A percentile compares a stretch with the other conserved stretches of the same genome.
Conservation (phyloP, 2,113 vertebrate species). For the Pleuronectes platessa region DNA sequence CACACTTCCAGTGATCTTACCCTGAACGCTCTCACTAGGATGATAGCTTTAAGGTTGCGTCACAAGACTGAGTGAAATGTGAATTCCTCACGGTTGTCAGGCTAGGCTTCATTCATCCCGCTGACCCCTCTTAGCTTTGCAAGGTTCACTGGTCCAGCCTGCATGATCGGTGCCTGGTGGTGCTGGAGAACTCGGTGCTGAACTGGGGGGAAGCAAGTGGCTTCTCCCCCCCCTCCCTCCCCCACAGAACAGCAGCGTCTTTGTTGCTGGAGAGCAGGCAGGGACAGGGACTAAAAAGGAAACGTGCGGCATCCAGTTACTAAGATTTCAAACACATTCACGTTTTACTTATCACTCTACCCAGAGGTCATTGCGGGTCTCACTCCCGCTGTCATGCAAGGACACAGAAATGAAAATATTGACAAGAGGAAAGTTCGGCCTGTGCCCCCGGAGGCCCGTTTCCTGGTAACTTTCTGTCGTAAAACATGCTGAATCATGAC, state of each 20-base stretch:
- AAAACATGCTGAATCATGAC: not conserved
- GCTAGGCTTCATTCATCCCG: not conserved
- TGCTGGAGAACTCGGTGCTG: conserved; percentile 41
- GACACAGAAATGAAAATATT: conserved; percentile 19
- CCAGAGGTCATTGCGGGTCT: not conserved
- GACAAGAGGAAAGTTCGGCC: not conserved
- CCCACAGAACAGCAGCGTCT: conserved; percentile 66
- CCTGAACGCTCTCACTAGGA: not conserved
- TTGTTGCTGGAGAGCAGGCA: conserved; percentile 58
- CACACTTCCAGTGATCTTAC: not conserved
- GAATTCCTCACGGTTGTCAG: conserved; percentile 2
- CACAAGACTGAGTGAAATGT: conserved; percentile 11
- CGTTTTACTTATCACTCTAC: not conserved
- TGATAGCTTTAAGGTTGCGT: not conserved
- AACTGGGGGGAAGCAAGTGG: not conserved
- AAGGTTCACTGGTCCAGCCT: conserved; percentile 20
- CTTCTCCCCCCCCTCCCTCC: not conserved
- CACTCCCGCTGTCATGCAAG: not conserved
- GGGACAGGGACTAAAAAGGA: conserved; percentile 12
- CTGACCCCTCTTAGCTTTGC: conserved; percentile 17
- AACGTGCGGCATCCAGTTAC: conserved; percentile 34
- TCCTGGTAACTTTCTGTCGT: not conserved
- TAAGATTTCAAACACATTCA: conserved; percentile 7
- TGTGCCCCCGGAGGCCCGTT: not conserved
- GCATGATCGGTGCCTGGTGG: conserved; percentile 61